Base-by-base conservation (phyloP, 30 jellyfish, hydroid and myxozoan genomes). In the Haliclystus octoradiatus region DNA sequence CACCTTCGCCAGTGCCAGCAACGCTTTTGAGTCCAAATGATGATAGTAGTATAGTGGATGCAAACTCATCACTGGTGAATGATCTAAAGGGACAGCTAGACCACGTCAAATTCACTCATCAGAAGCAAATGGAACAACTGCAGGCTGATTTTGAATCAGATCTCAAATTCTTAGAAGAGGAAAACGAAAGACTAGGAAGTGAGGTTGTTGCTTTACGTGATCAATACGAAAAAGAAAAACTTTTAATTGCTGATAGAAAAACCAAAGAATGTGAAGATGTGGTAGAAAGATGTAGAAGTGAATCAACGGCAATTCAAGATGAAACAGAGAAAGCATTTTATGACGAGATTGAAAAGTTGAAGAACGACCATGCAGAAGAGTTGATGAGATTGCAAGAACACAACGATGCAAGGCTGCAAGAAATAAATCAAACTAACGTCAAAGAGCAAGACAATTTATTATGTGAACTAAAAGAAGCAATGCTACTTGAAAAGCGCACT, bases 91-190 rank as follows among this genome's bases (percentile, higher is more conserved):
- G 64, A 31, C 82, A 79, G 52, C 62, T 79, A 1, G n/a, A 70
- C 7, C 94, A 82, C 31, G 29, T 40, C 33, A 73, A 50, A 62
- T 87, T 68, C 29, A 71, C 77, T 15, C 40, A 65, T 49, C 88
- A 82, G 2, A 82, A 67, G 31, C 69, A 82, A 26, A 29, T 73
- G 49, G 77, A 68, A 14, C 73, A 82, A 63, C 30, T 82, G 78
- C 78, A 82, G 26, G 31, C 84, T 22, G 85, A 63, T 2, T 80
- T 71, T 51, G 93, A 80, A 13, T 50, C 69, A 2, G 94, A 82
- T 35, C 26, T 69, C 53, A 73, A 65, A 57, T 77, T 63, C 1
- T 50, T 69, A 22, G 94, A 82, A 22, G 88, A 82, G 2, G 94
- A 74, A 19, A 82, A 82, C 53, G 72, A 82, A 19, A 66, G 68